A percentile compares a stretch with the other conserved stretches of the same genome.
Evolutionary conservation across 2,888 invertebrate species (phyloP).

Genomic region (Peribatodes rhomboidaria): DNA sequence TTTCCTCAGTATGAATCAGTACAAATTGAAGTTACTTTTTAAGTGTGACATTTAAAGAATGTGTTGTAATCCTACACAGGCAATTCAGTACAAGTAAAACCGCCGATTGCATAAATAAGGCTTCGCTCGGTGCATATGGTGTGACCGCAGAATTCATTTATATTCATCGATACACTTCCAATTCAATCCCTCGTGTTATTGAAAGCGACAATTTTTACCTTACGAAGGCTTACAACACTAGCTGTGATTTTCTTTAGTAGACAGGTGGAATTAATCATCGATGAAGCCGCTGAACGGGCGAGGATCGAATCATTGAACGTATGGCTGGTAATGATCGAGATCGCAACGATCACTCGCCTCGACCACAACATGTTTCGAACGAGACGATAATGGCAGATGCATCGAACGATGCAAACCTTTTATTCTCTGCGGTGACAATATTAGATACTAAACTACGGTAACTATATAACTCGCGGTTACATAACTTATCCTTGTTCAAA

Average conservation of each 20-base stretch:
- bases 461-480: slow-evolving; percentile 62
- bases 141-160: slow-evolving; percentile 78
- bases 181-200: slow-evolving; percentile 67
- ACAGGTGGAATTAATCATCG: slow-evolving; percentile 65
- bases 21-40: slow-evolving; percentile 37
- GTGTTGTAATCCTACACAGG: slow-evolving; percentile 70
- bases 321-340: slow-evolving; percentile 72
- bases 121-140: slow-evolving; percentile 71
- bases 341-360: slow-evolving; percentile 73
- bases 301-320: slow-evolving; percentile 58
- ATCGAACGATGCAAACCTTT: slow-evolving; percentile 60
- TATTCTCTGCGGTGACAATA: slow-evolving; percentile 72
- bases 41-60: slow-evolving; percentile 54
- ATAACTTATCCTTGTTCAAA: slow-evolving; percentile 44
- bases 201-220: slow-evolving; percentile 73
- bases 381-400: slow-evolving; percentile 77
- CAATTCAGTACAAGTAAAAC: slow-evolving; percentile 74
- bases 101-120: slow-evolving; percentile 79
- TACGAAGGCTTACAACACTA: slow-evolving; percentile 64
- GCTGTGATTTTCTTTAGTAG: slow-evolving; percentile 54
- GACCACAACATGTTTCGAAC: slow-evolving; percentile 81
- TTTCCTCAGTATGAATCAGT: slow-evolving; percentile 24
- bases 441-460: slow-evolving; percentile 52
- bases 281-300: slow-evolving; percentile 62
- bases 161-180: slow-evolving; percentile 71